Evolutionary conservation across 2,113 vertebrate species (phyloP), one percentile per base, ranked within the genome.

Genomic region (Ctenomys sociabilis): DNA sequence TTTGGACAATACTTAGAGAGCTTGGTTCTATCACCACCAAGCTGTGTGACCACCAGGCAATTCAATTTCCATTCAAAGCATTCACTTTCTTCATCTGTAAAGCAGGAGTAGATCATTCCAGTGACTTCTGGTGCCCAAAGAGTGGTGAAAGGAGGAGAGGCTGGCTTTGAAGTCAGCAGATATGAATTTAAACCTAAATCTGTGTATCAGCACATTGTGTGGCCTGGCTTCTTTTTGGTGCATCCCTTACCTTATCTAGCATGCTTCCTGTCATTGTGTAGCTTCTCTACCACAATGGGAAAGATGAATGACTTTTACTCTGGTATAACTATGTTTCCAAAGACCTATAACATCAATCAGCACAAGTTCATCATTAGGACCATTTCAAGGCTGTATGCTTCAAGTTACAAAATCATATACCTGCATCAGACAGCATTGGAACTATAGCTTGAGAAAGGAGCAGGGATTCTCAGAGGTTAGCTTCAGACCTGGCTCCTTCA

Each of bases 381-480:
- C 3, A 19, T 32, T 86, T 90, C 37, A 43, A 32, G 12, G 16
- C 26, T n/a, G 28, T 1, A 1, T 3, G 26, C 24, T 83, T 1
- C 0, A 52, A 24, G 75, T n/a, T 68, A 86, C 4, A 52, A 32
- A 43, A 35, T 35, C 35, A 90, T 21, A 17, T 0, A 6, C 26
- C 7, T 26, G 0, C 61, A 21, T 12, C 40, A 57, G 40, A 37
- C 24, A 63, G 22, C 24, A 2, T 4, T 32, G n/a, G 26, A 26
- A 75, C 40, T 12, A 43, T 37, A 24, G 82, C 19, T 35, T 80
- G 24, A 77, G 84, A 87, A 83, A 61, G 21, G 21, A 17, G 0
- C 1, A 35, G 16, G 1, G 1, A 54, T 30, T 66, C 43, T 24
- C 43, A 77, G 40, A 19, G 0, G 1, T 6, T 9, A 13, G 8